A percentile compares a stretch with the other conserved stretches of the same genome.
These are phyloP conservation scores for Cryptoleucopteryx plumbea DNA, from an alignment of 2,113 vertebrate species.

Conservation along the genomic window DNA sequence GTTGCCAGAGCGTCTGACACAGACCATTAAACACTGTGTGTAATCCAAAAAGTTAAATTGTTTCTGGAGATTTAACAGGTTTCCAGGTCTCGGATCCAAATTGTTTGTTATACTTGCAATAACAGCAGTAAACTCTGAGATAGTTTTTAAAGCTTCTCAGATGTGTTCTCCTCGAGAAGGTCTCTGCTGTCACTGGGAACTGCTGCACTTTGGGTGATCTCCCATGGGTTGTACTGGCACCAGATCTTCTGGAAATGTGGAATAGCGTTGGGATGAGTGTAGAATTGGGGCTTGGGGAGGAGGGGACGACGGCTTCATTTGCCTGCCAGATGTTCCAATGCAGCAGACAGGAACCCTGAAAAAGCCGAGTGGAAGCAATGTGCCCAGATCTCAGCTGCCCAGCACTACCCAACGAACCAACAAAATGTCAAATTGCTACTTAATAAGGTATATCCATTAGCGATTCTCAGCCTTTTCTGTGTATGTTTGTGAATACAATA, in stretches of 20 bases:
- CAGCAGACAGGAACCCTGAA: neutral
- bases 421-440: neutral
- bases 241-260: neutral
- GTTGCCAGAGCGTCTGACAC: neutral
- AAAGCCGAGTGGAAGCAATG: neutral
- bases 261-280: neutral
- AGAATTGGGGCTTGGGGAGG: neutral
- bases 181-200: neutral
- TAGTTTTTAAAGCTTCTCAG: neutral
- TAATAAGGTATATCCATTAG: neutral
- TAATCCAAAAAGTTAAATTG: neutral
- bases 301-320: rapidly evolving
- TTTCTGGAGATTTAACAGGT: constrained; percentile 28
- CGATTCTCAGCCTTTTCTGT: neutral
- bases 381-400: neutral
- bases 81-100: neutral
- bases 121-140: neutral
- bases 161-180: neutral
- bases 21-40: neutral
- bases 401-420: rapidly evolving
- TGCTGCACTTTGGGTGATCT: neutral
- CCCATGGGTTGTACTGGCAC: neutral
- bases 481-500: neutral
- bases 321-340: neutral
- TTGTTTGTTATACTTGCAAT: neutral